A percentile compares a stretch with the other conserved stretches of the same genome.
phyloP scores from a whole-genome alignment of 1,140 invertebrate genomes.

The Hycleus phaleratus region DNA sequence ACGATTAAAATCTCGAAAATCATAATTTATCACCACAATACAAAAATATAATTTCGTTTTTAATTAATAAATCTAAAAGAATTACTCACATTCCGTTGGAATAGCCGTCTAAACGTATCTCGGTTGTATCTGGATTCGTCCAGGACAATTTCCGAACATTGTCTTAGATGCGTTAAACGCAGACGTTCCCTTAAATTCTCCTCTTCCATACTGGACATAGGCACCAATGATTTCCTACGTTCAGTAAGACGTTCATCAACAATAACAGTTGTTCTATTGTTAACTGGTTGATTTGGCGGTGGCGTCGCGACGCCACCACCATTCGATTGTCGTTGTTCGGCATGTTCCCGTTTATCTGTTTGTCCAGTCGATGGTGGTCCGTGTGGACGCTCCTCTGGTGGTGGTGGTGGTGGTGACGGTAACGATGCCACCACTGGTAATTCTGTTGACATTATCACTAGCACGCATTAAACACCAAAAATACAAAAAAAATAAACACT shows the following conservation, averaged over 20 bases:
- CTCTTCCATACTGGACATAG: conserved; percentile 58
- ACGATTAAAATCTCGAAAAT: too few species aligned
- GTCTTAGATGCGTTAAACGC: conserved; percentile 48
- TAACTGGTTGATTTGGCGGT: conserved; percentile 4
- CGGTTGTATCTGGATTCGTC: conserved; percentile 50
- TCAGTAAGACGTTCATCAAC: conserved; percentile 27
- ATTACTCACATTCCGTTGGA: conserved; percentile 56
- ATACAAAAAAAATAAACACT: background rate
- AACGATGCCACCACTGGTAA: background rate
- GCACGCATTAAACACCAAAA: conserved; percentile 5
- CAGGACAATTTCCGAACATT: conserved; percentile 55
- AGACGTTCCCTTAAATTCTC: conserved; percentile 53
- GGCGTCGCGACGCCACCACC: conserved; percentile 18
- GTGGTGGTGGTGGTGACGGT: background rate
- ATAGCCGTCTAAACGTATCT: conserved; percentile 53
- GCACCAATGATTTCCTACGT: conserved; percentile 28
- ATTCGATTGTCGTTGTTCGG: background rate
- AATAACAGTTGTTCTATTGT: background rate
- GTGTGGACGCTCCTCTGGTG: conserved; percentile 3
- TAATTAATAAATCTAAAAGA: too few species aligned
- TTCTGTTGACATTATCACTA: conserved; percentile 8
- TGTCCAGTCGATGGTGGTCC: background rate
- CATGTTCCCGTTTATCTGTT: background rate
- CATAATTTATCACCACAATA: too few species aligned
- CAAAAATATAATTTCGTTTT: too few species aligned